Base-by-base conservation (phyloP, 2,113 vertebrate genomes). In the Scalopus aquaticus region DNA sequence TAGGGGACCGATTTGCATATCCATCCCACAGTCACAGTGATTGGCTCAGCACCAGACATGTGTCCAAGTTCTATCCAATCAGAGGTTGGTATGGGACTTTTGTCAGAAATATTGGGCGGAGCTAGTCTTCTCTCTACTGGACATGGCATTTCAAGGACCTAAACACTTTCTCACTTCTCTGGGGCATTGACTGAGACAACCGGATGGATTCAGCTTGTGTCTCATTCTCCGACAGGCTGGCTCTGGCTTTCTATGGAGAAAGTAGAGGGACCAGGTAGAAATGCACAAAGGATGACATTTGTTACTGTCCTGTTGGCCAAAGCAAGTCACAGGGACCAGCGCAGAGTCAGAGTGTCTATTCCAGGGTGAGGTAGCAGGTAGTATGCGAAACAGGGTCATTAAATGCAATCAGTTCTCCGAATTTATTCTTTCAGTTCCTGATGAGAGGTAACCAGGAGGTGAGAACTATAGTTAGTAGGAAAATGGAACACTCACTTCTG, bases 11-110 rank as follows among this genome's bases (percentile, higher is more conserved):
- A 81, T 91, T 89, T 87, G 92, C 89, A 69, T 88, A 76, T 17
- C 30, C 42, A 79, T 3, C 51, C 35, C 24, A 65, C 65, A 24
- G 37, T 32, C 54, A 72, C 32, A 26, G 4, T 39, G 56, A 88
- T 79, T 94, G 56, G 82, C 58, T 83, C 56, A 74, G 5, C 35
- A 1, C 1, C 28, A 73, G 19, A 32, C 58, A 28, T 9, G 5
- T 88, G 82, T 74, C 39, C 32, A 70, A 69, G 79, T 84, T 62
- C 77, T 93, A 67, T 13, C 86, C 90, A 88, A 70, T 93, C 58
- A 88, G 90, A 93, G 46, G 54, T 28, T 42, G 20, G 0, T 26
- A 32, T 70, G 88, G 58, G 51, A 79, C 58, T 84, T 83, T 37
- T 22, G 16, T 37, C 22, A 28, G 82, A 90, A 77, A 88, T 54